A percentile compares a stretch with the other conserved stretches of the same genome.
phyloP scores from a whole-genome alignment of 2,888 invertebrate genomes.

The Phyto melanocephala region DNA sequence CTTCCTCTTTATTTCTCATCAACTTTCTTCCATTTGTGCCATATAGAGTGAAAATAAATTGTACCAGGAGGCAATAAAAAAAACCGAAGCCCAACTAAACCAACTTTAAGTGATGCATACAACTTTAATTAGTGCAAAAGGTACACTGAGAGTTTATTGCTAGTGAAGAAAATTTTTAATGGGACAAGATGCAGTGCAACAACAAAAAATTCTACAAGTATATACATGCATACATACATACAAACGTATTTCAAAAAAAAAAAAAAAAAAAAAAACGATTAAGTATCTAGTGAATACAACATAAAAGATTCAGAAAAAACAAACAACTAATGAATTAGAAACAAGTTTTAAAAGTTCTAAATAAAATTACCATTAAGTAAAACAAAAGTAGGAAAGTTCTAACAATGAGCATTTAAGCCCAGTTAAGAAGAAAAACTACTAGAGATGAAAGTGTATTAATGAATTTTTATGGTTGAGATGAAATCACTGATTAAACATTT shows the following conservation, averaged over 20 bases:
- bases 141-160: neutral
- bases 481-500: too few relatives aligned
- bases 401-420: neutral
- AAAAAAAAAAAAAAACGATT: constrained; percentile 11
- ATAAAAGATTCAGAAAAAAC: neutral
- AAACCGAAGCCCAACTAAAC: neutral
- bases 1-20: neutral
- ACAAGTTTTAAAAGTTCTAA: constrained; percentile 3
- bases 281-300: constrained; percentile 10
- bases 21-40: neutral
- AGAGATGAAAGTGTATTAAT: neutral
- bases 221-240: neutral
- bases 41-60: neutral
- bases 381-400: neutral
- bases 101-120: constrained; percentile 45
- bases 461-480: too few relatives aligned
- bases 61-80: neutral
- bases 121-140: constrained; percentile 46
- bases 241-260: neutral
- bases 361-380: neutral
- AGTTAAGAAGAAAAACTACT: neutral
- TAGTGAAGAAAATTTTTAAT: neutral
- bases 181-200: neutral
- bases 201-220: neutral
- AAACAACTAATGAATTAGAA: constrained; percentile 15